A percentile compares a stretch with the other conserved stretches of the same genome.
Conservation (phyloP, 30 jellyfish, hydroid and myxozoan genomes). For the Turritopsis rubra region DNA sequence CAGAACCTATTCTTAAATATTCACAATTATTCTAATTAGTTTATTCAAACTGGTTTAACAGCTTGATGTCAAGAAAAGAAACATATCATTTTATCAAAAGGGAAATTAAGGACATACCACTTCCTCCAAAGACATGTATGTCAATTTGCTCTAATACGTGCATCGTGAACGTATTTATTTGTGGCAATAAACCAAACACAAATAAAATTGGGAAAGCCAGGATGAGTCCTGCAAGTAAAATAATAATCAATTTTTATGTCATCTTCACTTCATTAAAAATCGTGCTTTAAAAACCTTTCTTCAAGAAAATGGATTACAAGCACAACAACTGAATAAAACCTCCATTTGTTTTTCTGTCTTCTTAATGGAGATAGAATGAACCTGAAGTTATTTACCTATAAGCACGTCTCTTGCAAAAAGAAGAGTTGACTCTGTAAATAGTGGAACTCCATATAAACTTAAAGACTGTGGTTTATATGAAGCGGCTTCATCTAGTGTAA, state of each 20-base stretch:
- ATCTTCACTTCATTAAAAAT: no score
- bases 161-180: slow-evolving; percentile 77
- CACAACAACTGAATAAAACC: no score
- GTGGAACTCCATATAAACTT: slow-evolving; percentile 47
- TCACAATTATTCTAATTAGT: no score
- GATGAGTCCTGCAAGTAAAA: slow-evolving; percentile 61
- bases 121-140: slow-evolving; percentile 85
- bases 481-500: slow-evolving; percentile 55
- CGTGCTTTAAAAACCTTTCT: no score
- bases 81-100: no score
- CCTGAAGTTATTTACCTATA: slow-evolving; percentile 32
- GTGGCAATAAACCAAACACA: slow-evolving; percentile 85
- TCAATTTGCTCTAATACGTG: slow-evolving; percentile 77
- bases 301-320: no score
- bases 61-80: no score
- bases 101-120: no score
- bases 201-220: slow-evolving; percentile 79
- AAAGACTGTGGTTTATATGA: slow-evolving; percentile 35
- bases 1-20: no score
- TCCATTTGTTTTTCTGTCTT: no score
- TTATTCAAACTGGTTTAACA: no score
- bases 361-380: neutral
- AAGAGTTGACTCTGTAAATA: slow-evolving; percentile 52
- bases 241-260: no score
- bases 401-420: slow-evolving; percentile 73